Evolutionary conservation across 2,888 invertebrate species (phyloP).

Genomic region (Amitus sp.): DNA sequence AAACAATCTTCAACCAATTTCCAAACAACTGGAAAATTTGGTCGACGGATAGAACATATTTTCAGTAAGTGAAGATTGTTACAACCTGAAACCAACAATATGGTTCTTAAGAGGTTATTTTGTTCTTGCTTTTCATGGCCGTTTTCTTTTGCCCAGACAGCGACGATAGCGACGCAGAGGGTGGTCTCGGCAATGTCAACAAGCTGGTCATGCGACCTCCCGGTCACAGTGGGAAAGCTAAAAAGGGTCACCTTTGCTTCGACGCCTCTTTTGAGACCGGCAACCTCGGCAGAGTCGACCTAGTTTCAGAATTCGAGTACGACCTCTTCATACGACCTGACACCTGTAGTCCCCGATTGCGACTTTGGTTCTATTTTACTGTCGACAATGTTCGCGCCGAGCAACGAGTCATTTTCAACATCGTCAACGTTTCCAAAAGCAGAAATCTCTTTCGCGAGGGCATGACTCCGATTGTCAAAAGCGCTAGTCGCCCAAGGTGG

Average conservation of each 20-base stretch:
- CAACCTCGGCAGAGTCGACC: slow-evolving; percentile 94
- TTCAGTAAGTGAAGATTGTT: too few species aligned
- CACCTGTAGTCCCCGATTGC: slow-evolving; percentile 90
- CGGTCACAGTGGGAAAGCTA: slow-evolving; percentile 94
- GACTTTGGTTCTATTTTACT: slow-evolving; percentile 98
- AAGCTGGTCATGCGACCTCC: slow-evolving; percentile 88
- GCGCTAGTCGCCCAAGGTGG: slow-evolving; percentile 92
- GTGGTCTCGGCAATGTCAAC: slow-evolving; percentile 92
- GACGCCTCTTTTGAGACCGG: slow-evolving; percentile 98
- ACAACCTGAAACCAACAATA: too few species aligned
- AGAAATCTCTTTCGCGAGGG: slow-evolving; percentile 88
- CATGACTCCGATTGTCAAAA: slow-evolving; percentile 94
- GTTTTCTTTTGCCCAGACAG: too few species aligned
- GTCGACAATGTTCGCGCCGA: slow-evolving; percentile 95
- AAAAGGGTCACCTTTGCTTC: slow-evolving; percentile 95
- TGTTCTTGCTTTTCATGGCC: too few species aligned
- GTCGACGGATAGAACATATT: too few species aligned
- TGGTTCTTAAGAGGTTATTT: too few species aligned
- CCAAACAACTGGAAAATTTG: too few species aligned
- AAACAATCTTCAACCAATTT: too few species aligned
- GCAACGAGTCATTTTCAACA: slow-evolving; percentile 95
- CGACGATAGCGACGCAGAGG: slow-evolving; percentile 93
- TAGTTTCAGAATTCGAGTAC: slow-evolving; percentile 93
- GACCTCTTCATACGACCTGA: slow-evolving; percentile 96
- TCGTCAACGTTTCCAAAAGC: slow-evolving; percentile 95